Percentiles rank a stretch among this genome's conserved stretches.
phyloP scores from a whole-genome alignment of 2,797 vertebrate species.

The Delichon dasypus region DNA sequence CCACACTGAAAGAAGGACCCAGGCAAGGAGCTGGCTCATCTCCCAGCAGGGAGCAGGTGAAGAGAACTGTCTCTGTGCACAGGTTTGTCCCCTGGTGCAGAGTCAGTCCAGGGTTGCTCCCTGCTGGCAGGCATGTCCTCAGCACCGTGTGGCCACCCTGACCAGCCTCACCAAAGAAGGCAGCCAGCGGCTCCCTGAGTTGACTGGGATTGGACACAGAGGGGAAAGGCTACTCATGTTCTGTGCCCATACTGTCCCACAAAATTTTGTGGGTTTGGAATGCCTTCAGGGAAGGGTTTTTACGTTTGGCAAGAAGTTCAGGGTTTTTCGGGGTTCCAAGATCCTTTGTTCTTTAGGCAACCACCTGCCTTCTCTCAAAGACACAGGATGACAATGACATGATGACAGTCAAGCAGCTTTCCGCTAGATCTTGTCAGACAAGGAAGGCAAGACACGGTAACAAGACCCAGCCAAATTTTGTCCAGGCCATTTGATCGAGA shows the following conservation, averaged over 20 bases:
- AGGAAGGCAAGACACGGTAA: background rate
- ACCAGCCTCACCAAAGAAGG: background rate
- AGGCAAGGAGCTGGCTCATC: background rate
- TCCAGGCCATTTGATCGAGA: background rate
- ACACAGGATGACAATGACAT: background rate
- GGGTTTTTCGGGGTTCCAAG: background rate
- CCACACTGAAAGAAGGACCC: background rate
- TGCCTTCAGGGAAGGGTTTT: background rate
- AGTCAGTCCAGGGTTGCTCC: background rate
- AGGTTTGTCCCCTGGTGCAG: background rate
- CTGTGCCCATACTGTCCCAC: background rate
- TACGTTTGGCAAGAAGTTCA: background rate
- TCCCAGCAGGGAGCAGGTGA: background rate
- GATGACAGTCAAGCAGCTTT: background rate
- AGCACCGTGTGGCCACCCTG: fast-evolving
- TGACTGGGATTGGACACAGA: background rate
- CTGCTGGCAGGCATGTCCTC: background rate
- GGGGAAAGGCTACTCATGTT: background rate
- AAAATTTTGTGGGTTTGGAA: background rate
- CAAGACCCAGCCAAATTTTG: background rate
- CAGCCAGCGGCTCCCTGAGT: background rate
- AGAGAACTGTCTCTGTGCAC: background rate
- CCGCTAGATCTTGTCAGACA: background rate
- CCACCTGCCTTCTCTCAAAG: background rate
- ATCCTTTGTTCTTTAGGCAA: background rate